These are phyloP conservation scores for Neria commutata DNA, from an alignment of 2,888 invertebrate species.

Conservation along the genomic window DNA sequence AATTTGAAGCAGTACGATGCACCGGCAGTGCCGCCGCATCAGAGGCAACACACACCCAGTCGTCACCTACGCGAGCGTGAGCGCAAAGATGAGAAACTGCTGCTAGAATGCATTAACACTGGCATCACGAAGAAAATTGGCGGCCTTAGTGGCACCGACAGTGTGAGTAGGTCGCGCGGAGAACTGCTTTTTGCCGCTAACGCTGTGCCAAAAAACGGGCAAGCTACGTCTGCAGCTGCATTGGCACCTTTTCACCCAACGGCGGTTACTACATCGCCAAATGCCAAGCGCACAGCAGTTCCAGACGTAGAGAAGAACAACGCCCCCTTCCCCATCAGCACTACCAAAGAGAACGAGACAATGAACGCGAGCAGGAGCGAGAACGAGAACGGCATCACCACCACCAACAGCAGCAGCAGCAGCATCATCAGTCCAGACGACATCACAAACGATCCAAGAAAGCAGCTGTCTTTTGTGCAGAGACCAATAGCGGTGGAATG, in stretches of 20 bases:
- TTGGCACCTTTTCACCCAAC: conserved; percentile 61
- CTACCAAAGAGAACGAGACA: background rate
- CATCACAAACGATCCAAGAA: conserved; percentile 53
- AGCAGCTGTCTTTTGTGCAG: conserved; percentile 34
- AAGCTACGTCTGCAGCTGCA: conserved; percentile 74
- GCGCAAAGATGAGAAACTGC: conserved; percentile 59
- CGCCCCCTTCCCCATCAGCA: conserved; percentile 23
- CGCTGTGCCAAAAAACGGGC: conserved; percentile 73
- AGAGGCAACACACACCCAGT: conserved; percentile 34
- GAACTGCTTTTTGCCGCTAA: conserved; percentile 28
- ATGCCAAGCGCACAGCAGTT: conserved; percentile 63
- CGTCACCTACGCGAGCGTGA: conserved; percentile 55
- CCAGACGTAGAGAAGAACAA: conserved; percentile 63
- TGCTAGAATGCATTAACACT: conserved; percentile 61
- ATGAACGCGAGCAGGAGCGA: conserved; percentile 12
- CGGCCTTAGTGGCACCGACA: conserved; percentile 21
- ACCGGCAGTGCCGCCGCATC: conserved; percentile 43
- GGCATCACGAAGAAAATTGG: conserved; percentile 58
- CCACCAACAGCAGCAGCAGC: conserved; percentile 25
- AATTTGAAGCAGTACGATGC: conserved; percentile 57
- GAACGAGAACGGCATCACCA: conserved; percentile 28
- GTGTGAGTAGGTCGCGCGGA: background rate
- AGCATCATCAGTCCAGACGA: conserved; percentile 30
- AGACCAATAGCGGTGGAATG: conserved; percentile 23
- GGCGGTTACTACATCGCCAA: conserved; percentile 59